Base-by-base conservation (phyloP, 2,113 vertebrate species). In the Gymnobelideus leadbeateri region DNA sequence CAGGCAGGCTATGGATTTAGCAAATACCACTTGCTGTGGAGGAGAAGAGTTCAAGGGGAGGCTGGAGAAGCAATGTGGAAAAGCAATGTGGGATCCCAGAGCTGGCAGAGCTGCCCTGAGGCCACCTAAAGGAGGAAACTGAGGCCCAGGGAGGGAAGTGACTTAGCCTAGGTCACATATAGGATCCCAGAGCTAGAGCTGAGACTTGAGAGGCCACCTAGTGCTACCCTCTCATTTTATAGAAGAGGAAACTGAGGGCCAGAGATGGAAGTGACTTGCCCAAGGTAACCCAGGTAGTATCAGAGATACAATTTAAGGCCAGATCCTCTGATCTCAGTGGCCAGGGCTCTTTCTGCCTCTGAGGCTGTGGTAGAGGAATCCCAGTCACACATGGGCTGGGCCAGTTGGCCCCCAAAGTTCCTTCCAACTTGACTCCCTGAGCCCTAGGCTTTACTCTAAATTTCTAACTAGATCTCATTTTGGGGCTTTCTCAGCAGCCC, bases 71-170 rank as follows among this genome's bases (percentile, higher is more conserved):
- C 61, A 16, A n/a, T 12, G 2, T n/a, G 21, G n/a, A n/a, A n/a
- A n/a, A 68, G 37, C 61, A 16, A n/a, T 12, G 2, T n/a, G 21
- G n/a, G 37, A 84, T 84, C 16, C 37, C 37, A 84, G 68, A 68
- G 46, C 31, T 53, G 37, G 96, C 28, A 93, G 52, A 51, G 54
- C 68, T 93, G 4, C 68, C 95, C 49, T n/a, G 14, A 89, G 51
- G 46, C 46, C 68, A 97, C 24, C 12, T 91, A 28, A 47, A 96
- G 89, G 55, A 61, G 55, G 26, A 61, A 61, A 61, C 26, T 61
- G 26, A 61, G 55, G 25, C 26, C 55, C 26, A 28, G 28, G 26
- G 26, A 61, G 55, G 23, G 25, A 26, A 61, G 9, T 28, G 55
- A 61, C 26, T 55, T 55, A 28, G 23, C 55, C 55, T 61, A 61